These are phyloP conservation scores for Anseranas semipalmata DNA, from an alignment of 2,113 vertebrate species.

Conservation along the genomic window DNA sequence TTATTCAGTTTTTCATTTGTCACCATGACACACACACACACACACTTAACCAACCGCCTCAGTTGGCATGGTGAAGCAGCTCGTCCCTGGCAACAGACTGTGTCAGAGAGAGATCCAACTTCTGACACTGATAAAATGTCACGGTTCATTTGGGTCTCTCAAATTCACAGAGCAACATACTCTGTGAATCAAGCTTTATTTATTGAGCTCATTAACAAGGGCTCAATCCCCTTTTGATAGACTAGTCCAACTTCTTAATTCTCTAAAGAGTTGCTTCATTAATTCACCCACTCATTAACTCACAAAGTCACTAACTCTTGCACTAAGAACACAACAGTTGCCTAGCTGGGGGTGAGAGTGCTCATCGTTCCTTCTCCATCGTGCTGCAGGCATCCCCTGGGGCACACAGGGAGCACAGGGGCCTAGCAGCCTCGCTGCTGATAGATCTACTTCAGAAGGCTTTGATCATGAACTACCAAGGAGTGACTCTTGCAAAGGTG, in stretches of 20 bases:
- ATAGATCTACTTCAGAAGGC: not conserved
- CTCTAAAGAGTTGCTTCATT: not conserved
- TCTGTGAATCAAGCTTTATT: not conserved
- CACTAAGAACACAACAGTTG: not conserved
- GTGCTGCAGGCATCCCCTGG: not conserved
- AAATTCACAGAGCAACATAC: not conserved
- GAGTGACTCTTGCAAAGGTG: not conserved
- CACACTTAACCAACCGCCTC: not conserved
- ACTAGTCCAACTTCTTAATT: not conserved
- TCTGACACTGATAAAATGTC: not conserved
- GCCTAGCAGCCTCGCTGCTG: not conserved
- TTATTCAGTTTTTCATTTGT: not conserved
- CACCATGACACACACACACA: not conserved
- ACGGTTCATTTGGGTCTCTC: not conserved
- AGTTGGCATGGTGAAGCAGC: not conserved
- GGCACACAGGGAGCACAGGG: not conserved
- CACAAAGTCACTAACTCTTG: not conserved
- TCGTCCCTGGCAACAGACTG: not conserved
- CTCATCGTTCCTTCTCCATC: not conserved
- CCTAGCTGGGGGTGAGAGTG: not conserved
- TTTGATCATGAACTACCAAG: not conserved
- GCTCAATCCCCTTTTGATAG: not conserved
- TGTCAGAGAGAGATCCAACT: not conserved
- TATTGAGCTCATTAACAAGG: not conserved
- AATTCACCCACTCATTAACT: not conserved